Conservation (phyloP, 2,113 vertebrate genomes). For the Perccottus glenii region DNA sequence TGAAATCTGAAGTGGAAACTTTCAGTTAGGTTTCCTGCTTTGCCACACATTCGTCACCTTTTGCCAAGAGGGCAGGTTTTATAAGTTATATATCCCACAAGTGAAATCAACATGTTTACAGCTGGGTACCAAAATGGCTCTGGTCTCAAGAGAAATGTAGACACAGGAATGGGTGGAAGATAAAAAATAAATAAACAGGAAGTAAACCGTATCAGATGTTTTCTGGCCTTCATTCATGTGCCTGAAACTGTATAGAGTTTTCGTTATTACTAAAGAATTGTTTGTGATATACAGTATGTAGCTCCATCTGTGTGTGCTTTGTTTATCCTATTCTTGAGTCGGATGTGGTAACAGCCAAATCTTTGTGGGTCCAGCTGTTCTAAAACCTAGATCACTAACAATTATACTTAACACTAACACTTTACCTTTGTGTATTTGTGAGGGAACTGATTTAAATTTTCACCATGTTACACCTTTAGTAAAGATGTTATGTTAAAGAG, state of each 20-base stretch:
- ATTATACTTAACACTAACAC: too few relatives aligned
- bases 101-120: background rate
- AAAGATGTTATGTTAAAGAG: too few relatives aligned
- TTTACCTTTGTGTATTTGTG: too few relatives aligned
- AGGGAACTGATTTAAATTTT: too few relatives aligned
- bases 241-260: too few relatives aligned
- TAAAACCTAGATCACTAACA: slow-evolving; percentile 40
- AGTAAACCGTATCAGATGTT: too few relatives aligned
- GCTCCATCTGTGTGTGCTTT: slow-evolving; percentile 60
- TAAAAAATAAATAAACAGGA: too few relatives aligned
- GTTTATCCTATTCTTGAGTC: background rate
- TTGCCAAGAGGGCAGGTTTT: background rate
- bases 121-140: background rate
- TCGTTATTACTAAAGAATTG: too few relatives aligned
- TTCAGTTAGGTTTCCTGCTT: background rate
- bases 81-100: background rate
- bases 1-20: background rate
- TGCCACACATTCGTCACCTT: background rate
- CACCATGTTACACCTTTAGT: too few relatives aligned
- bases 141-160: background rate
- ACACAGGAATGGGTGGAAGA: too few relatives aligned
- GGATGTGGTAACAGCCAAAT: slow-evolving; percentile 59
- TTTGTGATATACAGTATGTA: slow-evolving; percentile 36
- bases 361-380: slow-evolving; percentile 58
- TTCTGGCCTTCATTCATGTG: too few relatives aligned